Evolutionary conservation across 2,797 vertebrate genomes (phyloP), one percentile per base, ranked within the genome.

Genomic region (Naso thynnoides): DNA sequence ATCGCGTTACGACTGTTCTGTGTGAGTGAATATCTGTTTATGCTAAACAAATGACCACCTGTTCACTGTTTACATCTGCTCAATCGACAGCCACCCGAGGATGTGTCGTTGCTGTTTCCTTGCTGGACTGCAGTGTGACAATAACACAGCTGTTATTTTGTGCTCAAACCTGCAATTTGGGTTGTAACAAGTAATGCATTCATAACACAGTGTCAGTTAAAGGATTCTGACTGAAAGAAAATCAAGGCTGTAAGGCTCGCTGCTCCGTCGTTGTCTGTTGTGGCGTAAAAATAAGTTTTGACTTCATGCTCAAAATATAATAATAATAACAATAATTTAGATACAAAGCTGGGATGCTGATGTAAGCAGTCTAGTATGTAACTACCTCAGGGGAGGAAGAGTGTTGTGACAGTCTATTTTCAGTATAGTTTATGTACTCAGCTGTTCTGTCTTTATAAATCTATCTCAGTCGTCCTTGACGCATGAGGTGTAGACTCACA

Each of bases 41-140:
- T 57, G 78, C 71, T 74, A 77, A 64, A 83, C 73, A 82, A 78
- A 63, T 62, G 84, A 61, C 90, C 91, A 92, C 91, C 88, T 93
- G 90, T 89, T 89, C 86, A 88, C 69, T 91, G 85, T 91, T 91
- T 91, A 91, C 88, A 89, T 88, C 66, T 76, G 45, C 55, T 74
- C 48, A 74, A 76, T 74, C 62, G 59, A 31, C 68, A 74, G 62
- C 47, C 42, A 21, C 9, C 54, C 60, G 33, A 13, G 48, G 31
- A 48, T 69, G 50, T 65, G 48, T 31, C 16, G 45, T 5, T 38
- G 27, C 27, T 49, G 16, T 26, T 58, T 48, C 21, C 11, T 50
- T 23, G 19, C 18, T n/a, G 15, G 7, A 66, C 26, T 47, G 1
- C 49, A 33, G 11, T 8, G 19, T 29, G 9, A n/a, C 13, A 38